Evolutionary conservation across 1,140 invertebrate genomes (phyloP), one percentile per base, ranked within the genome.

Genomic region (Notospermus geniculatus): DNA sequence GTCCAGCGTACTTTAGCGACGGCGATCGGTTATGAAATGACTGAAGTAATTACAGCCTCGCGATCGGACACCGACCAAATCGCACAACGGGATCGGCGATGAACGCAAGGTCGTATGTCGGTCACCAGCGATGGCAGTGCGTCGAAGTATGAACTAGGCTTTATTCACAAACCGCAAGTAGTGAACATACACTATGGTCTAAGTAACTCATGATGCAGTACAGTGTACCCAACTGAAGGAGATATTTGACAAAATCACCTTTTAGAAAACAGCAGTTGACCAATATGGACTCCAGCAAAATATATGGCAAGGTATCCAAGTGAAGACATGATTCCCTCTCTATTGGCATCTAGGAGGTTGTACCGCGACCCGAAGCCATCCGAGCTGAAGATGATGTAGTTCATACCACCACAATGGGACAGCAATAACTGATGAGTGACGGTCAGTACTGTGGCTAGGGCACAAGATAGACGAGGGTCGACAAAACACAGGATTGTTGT

Each of bases 231-330:
- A n/a, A 50, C 25, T 23, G 19, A n/a, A 27, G 4, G n/a, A 50
- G 15, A 13, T 53, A 17, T 22, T 11, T 53, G 17, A 17, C 5
- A 11, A 55, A 55, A 55, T 22, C 11, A 73, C 76, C 71, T 71
- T 63, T 68, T 63, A 45, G 63, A 61, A 41, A 73, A 75, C 5
- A 78, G 39, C 36, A 86, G 69, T 67, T 84, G 80, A 45, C 90
- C 90, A 63, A 91, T 72, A 66, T 86, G 84, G 32, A 90, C 85
- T 50, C 88, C 87, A 69, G 87, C 82, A 56, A 95, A 83, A 76
- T 94, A 96, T 1, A 97, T 76, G 2, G 87, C 85, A 15, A 94
- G 77, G 78, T 94, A 97, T 1, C 95, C 95, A 1, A 89, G 80
- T 29, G 87, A 82, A 0, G 94, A 95, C 32, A 88, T 85, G 41